phyloP scores from a whole-genome alignment of 2,797 vertebrate genomes.

The Lithobates sylvaticus region DNA sequence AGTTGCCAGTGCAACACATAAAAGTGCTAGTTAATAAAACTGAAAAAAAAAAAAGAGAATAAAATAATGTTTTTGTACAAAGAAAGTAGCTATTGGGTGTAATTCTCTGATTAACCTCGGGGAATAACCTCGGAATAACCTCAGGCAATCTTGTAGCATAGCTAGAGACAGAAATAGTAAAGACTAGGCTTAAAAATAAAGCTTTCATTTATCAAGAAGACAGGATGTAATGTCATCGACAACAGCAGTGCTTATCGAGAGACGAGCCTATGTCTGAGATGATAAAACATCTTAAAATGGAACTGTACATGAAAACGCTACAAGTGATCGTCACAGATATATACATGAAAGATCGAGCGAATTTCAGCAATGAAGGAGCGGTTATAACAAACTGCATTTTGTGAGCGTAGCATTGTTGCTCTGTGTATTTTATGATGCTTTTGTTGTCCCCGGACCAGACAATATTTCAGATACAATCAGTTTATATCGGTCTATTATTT shows the following conservation, averaged over 20 bases:
- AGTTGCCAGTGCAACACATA: no score
- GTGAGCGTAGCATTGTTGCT: background rate
- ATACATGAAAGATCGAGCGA: background rate
- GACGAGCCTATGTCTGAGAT: background rate
- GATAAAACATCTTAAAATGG: background rate
- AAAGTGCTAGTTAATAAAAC: background rate
- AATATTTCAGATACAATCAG: background rate
- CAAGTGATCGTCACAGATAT: slow-evolving; percentile 61
- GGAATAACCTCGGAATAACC: slow-evolving; percentile 43
- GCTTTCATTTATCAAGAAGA: slow-evolving; percentile 65
- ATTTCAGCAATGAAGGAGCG: background rate
- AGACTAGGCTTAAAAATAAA: slow-evolving; percentile 16
- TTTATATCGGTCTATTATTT: no score
- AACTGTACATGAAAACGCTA: slow-evolving; percentile 69
- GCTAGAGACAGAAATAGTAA: slow-evolving; percentile 64
- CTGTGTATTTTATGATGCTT: background rate
- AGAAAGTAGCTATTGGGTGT: slow-evolving; percentile 33
- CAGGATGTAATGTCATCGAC: slow-evolving; percentile 51
- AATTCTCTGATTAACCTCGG: slow-evolving; percentile 22
- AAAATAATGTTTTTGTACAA: background rate
- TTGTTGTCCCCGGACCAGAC: background rate
- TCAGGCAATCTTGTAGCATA: slow-evolving; percentile 64
- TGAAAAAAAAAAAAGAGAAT: background rate
- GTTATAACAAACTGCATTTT: background rate
- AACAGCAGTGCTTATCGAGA: background rate